phyloP scores from a whole-genome alignment of 2,113 vertebrate genomes.

The Oceanites oceanicus region DNA sequence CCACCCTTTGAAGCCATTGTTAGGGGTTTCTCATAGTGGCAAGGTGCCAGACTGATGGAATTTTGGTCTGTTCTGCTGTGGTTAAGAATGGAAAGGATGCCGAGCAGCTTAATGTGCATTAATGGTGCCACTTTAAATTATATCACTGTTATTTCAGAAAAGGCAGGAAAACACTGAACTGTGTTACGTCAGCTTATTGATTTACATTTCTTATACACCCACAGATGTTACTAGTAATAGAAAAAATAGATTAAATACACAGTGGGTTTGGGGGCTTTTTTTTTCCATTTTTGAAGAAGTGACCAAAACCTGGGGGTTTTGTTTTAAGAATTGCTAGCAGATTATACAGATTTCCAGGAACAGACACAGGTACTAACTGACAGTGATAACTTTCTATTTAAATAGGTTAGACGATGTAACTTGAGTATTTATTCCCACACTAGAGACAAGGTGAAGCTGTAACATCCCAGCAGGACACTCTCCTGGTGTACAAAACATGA shows the following conservation, averaged over 20 bases:
- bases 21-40: neutral
- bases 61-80: conserved; percentile 7
- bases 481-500: neutral
- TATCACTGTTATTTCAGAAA: conserved; percentile 7
- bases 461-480: neutral
- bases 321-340: neutral
- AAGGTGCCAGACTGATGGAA: conserved; percentile 38
- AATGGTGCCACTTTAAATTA: conserved; percentile 19
- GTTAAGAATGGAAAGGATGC: conserved; percentile 10
- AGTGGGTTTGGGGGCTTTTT: neutral
- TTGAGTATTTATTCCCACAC: neutral
- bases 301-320: neutral
- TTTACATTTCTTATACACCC: neutral
- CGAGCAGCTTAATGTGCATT: neutral
- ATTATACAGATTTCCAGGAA: neutral
- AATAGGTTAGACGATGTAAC: neutral
- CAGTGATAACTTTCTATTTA: neutral
- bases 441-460: neutral
- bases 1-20: conserved; percentile 38
- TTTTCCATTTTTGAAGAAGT: neutral
- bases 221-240: neutral
- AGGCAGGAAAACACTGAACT: neutral
- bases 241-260: neutral
- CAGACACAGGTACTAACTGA: neutral
- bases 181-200: neutral